Evolutionary conservation across 1,140 invertebrate species (phyloP), one percentile per base, ranked within the genome.

Genomic region (Arion vulgaris): DNA sequence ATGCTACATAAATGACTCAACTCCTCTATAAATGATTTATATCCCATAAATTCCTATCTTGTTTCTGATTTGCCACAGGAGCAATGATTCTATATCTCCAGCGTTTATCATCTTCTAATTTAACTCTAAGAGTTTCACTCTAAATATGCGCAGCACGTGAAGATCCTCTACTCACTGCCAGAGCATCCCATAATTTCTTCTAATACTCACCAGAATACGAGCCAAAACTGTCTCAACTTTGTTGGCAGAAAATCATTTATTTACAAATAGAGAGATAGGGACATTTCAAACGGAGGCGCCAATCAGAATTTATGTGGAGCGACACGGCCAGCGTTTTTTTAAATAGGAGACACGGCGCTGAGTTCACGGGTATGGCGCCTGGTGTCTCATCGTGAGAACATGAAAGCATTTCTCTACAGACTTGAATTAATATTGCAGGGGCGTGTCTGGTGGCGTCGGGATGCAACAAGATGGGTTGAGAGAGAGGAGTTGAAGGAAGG

Each of bases 281-380:
- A 7, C 62, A 17, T 66, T 66, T 66, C 62, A 66, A 66, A 66
- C 28, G 62, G 28, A 66, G 62, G 62, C 62, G 62, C 62, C 62
- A 66, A 66, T 66, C 62, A 66, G 32, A 66, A 66, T 66, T 66
- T 66, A 66, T 66, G 62, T 66, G 62, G 28, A 66, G 62, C 62
- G 62, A 66, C 62, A 66, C 62, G 62, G 62, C 62, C 19, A 66
- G 62, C n/a, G n/a, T n/a, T n/a, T n/a, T n/a, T n/a, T n/a, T n/a
- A n/a, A n/a, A n/a, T n/a, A n/a, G n/a, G n/a, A n/a, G n/a, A n/a
- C n/a, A n/a, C n/a, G n/a, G n/a, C n/a, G n/a, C n/a, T n/a, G n/a
- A 66, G 62, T 66, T 66, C 62, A 66, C 62, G 28, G 28, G 62
- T n/a, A n/a, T 66, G 62, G 62, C 62, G 62, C 62, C 62, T n/a